phyloP scores from a whole-genome alignment of 92 coral and sea anemone species.

The Metridium senile region DNA sequence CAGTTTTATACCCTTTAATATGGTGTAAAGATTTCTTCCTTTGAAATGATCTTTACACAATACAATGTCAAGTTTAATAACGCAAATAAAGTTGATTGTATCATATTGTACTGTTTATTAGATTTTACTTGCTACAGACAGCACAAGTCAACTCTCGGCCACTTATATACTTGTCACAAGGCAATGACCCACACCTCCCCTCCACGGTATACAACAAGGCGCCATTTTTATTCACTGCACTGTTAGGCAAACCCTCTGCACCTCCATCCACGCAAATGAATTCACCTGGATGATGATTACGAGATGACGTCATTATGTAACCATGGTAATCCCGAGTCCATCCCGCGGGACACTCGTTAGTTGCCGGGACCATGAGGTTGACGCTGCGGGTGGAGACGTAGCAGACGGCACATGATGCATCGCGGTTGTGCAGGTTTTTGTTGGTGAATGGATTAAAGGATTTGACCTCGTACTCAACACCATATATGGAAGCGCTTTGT shows the following conservation, averaged over 20 bases:
- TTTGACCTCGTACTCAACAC: constrained; percentile 61
- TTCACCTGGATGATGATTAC: constrained; percentile 48
- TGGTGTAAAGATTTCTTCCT: no score
- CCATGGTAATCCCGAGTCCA: constrained; percentile 88
- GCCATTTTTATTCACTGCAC: constrained; percentile 38
- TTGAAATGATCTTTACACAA: no score
- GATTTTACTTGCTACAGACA: constrained; percentile 74
- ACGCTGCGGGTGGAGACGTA: constrained; percentile 75
- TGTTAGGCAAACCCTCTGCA: constrained; percentile 49
- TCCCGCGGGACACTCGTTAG: constrained; percentile 74
- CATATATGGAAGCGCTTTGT: constrained; percentile 41
- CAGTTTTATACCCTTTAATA: no score
- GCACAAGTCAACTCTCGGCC: constrained; percentile 84
- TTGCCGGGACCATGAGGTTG: constrained; percentile 82
- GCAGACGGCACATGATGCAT: constrained; percentile 83
- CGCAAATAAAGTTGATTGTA: no score
- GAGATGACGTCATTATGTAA: constrained; percentile 72
- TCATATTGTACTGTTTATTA: neutral
- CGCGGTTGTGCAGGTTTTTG: constrained; percentile 43
- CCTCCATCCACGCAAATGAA: constrained; percentile 72
- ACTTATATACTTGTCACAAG: constrained; percentile 58
- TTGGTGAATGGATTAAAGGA: constrained; percentile 34
- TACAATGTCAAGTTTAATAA: no score
- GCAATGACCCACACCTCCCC: constrained; percentile 67
- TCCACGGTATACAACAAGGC: constrained; percentile 64